Percentiles rank a stretch among this genome's conserved stretches.
phyloP scores from a whole-genome alignment of 2,113 vertebrate species.

The Aythya baeri region DNA sequence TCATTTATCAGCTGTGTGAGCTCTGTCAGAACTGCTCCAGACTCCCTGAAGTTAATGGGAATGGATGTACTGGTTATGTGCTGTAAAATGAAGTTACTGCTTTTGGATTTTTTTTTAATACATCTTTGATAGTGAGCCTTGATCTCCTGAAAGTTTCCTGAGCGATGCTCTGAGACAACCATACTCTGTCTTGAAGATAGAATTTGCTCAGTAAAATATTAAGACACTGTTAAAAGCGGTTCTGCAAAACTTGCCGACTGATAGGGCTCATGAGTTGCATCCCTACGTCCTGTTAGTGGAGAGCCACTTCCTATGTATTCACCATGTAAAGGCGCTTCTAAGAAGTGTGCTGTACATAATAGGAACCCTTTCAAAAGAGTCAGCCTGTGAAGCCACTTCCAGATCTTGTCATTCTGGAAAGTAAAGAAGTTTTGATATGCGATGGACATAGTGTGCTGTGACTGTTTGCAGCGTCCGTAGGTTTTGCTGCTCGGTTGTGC shows the following conservation, averaged over 20 bases:
- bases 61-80: background rate
- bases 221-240: background rate
- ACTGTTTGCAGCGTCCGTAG: too few species aligned
- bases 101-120: background rate
- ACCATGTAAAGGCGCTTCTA: background rate
- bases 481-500: background rate
- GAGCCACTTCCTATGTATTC: background rate
- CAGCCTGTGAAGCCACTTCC: background rate
- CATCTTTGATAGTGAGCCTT: background rate
- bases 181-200: background rate
- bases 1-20: background rate
- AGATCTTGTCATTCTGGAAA: background rate
- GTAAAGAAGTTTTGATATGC: background rate
- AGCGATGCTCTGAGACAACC: background rate
- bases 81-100: background rate
- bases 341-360: background rate
- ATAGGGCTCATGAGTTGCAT: background rate
- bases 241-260: background rate
- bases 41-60: background rate
- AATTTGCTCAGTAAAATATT: background rate
- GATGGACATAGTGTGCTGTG: background rate
- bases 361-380: background rate
- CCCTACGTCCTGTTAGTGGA: accelerated
- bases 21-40: background rate
- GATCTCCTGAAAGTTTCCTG: background rate